Evolutionary conservation across 2,888 invertebrate species (phyloP).

Genomic region (Dione vanillae): DNA sequence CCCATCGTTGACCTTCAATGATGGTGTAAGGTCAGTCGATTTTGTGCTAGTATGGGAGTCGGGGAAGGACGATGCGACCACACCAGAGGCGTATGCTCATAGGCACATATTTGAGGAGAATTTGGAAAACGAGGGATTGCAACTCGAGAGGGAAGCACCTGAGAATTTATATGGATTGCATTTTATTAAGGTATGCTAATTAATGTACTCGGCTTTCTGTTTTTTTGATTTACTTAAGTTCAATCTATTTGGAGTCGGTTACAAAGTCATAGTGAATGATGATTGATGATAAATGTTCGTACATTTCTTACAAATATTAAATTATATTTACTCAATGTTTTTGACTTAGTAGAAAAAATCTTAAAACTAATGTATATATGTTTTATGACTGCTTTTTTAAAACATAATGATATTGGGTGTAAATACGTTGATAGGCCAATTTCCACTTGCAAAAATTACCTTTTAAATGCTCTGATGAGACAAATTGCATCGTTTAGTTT

Average conservation of each 20-base stretch:
- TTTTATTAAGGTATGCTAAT: conserved; percentile 87
- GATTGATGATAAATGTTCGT: no score
- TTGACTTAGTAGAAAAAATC: no score
- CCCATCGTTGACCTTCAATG: conserved; percentile 87
- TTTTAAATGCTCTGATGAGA: not conserved
- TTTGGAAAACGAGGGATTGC: conserved; percentile 88
- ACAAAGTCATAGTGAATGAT: no score
- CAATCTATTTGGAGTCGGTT: no score
- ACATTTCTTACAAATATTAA: no score
- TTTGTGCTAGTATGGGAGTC: conserved; percentile 92
- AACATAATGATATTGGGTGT: not conserved
- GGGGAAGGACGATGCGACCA: conserved; percentile 78
- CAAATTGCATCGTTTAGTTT: not conserved
- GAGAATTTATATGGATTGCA: conserved; percentile 86
- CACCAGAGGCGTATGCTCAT: conserved; percentile 72
- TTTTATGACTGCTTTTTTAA: no score
- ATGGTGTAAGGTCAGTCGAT: conserved; percentile 89
- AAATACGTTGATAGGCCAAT: not conserved
- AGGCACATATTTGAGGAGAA: conserved; percentile 88
- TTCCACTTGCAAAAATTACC: not conserved
- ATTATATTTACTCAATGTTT: no score
- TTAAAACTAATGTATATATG: no score
- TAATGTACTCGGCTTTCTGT: not conserved
- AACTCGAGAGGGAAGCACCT: conserved; percentile 88
- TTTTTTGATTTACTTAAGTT: not conserved